Base-by-base conservation (phyloP, 2,888 invertebrate genomes). In the Eustalomyia histrio region DNA sequence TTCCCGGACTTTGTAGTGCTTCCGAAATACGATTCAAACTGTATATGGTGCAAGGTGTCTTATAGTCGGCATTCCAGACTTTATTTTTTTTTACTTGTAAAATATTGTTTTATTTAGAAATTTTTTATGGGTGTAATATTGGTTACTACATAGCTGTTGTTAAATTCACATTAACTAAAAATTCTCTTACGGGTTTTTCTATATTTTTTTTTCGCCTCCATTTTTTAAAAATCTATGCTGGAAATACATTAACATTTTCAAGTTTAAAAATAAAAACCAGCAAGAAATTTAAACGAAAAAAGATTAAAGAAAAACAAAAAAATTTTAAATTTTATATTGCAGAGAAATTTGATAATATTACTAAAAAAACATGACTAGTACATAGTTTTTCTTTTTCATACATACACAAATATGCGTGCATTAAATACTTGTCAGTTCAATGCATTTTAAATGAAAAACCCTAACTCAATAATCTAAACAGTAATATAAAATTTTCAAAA, bases 111-210 rank as follows among this genome's bases (percentile, higher is more conserved):
- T n/a, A n/a, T n/a, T n/a, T n/a, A n/a, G n/a, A n/a, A n/a, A 21
- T 3, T 39, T 39, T 39, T 39, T 39, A 6, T 39, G 39, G 4
- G 39, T 39, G 39, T 39, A 39, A 12, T 39, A 10, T 39, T 14
- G 39, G 39, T 39, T 39, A 39, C 39, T 39, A 39, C 39, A 12
- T 52, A 17, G 43, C 18, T 61, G 55, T 55, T 39, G 53, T 65
- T 65, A 65, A 65, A 65, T 65, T 65, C 65, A 35, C 65, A 65
- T 65, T 65, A 65, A 65, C 65, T 53, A 29, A 21, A 65, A 55
- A 53, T 65, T 33, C 17, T 65, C 53, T 53, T 65, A 17, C 64
- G 9, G 9, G 39, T 39, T 39, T 39, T 39, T 39, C 39, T 39
- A 39, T 39, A 39, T 12, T 2, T 39, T 39, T 39, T 39, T 39